Evolutionary conservation across 1,140 invertebrate genomes (phyloP).

Genomic region (Maniola jurtina): DNA sequence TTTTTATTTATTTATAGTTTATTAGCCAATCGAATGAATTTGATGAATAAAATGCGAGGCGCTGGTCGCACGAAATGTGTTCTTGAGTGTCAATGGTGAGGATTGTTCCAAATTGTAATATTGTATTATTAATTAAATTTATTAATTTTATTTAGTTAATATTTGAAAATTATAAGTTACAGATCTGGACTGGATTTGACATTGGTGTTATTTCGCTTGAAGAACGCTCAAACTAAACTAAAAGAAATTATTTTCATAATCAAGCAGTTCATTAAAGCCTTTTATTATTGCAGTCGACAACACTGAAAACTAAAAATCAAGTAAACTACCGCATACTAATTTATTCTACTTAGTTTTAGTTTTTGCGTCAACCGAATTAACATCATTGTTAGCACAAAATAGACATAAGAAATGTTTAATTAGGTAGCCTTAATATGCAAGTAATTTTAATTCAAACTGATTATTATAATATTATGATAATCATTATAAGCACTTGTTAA

Average conservation of each 20-base stretch:
- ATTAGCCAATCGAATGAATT: conserved; percentile 28
- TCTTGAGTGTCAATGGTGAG: conserved; percentile 12
- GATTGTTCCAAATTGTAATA: conserved; percentile 18
- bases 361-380: neutral
- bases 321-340: no score
- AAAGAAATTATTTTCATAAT: neutral
- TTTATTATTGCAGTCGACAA: no score
- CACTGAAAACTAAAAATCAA: no score
- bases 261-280: neutral
- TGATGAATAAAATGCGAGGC: conserved; percentile 41
- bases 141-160: conserved; percentile 2
- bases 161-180: neutral
- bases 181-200: conserved; percentile 8
- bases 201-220: neutral
- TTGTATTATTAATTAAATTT: conserved; percentile 18
- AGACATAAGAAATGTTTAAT: neutral
- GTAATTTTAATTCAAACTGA: neutral
- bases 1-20: conserved; percentile 37
- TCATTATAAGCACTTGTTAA: neutral
- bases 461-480: neutral
- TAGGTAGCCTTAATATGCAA: neutral
- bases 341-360: neutral
- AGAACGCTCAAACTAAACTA: neutral
- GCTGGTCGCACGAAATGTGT: conserved; percentile 54
- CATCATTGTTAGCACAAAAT: neutral